Conservation (phyloP, 2,797 vertebrate species). For the Melanotaenia trifasciata region DNA sequence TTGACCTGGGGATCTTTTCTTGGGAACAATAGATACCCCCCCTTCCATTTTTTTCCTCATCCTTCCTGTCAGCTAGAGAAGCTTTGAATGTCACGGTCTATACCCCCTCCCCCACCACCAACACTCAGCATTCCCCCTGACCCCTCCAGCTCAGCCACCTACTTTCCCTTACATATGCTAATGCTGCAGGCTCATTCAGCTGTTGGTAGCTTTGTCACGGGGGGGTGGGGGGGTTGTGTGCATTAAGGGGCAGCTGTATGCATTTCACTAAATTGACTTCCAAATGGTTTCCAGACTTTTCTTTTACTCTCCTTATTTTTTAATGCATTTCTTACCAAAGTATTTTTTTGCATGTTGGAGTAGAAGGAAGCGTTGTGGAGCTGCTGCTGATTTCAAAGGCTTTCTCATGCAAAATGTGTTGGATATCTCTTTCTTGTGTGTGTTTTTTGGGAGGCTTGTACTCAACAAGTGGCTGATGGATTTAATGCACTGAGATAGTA, state of each 20-base stretch:
- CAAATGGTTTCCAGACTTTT: conserved; percentile 58
- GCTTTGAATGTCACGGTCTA: conserved; percentile 79
- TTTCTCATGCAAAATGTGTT: conserved; percentile 46
- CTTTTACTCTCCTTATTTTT: conserved; percentile 37
- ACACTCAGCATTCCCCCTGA: conserved; percentile 61
- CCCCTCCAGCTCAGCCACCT: conserved; percentile 66
- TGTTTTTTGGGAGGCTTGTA: conserved; percentile 43
- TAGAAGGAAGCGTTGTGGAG: conserved; percentile 11
- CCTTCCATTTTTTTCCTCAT: conserved; percentile 43
- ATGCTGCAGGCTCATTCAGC: conserved; percentile 79
- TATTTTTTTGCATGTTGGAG: conserved; percentile 33
- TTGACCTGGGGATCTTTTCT: conserved; percentile 66
- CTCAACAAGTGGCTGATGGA: conserved; percentile 82
- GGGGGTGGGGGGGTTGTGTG: conserved; percentile 53
- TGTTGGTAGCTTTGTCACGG: conserved; percentile 78
- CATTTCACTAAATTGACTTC: conserved; percentile 77
- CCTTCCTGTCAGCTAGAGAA: conserved; percentile 72
- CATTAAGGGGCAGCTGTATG: conserved; percentile 81
- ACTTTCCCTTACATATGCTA: conserved; percentile 85
- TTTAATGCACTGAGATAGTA: conserved; percentile 72
- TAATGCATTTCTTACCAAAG: conserved; percentile 15
- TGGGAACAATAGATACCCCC: conserved; percentile 59
- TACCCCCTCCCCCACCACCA: conserved; percentile 65
- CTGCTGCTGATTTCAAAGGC: conserved; percentile 50
- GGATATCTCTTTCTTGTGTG: conserved; percentile 35